These are phyloP conservation scores for Nymphalis polychloros DNA, from an alignment of 2,888 invertebrate species.

Conservation along the genomic window DNA sequence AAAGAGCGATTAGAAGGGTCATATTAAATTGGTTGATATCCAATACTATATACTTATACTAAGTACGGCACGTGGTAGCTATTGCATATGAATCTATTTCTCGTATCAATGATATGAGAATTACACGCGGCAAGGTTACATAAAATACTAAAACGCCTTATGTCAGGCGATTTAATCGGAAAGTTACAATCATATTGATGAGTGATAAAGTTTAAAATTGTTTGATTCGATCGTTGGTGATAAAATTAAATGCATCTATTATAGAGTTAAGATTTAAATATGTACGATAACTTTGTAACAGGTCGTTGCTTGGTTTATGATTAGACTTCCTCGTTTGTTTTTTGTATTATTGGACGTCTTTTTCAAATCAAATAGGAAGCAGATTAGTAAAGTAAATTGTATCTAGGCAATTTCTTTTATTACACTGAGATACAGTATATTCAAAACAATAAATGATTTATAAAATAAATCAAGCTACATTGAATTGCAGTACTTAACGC, in stretches of 20 bases:
- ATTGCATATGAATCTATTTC: constrained; percentile 19
- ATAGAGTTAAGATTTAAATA: constrained; percentile 64
- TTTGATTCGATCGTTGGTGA: constrained; percentile 34
- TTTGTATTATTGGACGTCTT: constrained; percentile 48
- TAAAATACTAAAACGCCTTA: constrained; percentile 5
- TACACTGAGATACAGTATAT: no score
- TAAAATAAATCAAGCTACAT: no score
- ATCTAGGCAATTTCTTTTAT: no score
- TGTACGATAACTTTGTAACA: constrained; percentile 62
- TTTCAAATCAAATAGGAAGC: background rate
- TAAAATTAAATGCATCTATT: constrained; percentile 57
- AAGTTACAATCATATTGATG: background rate
- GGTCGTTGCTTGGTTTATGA: constrained; percentile 52
- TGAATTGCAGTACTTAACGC: no score
- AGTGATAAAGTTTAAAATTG: background rate
- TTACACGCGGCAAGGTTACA: constrained; percentile 6
- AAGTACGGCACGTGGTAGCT: constrained; percentile 19
- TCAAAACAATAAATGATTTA: no score
- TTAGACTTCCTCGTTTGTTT: constrained; percentile 63
- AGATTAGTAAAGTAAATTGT: no score
- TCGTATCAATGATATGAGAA: constrained; percentile 22
- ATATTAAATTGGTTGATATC: background rate
- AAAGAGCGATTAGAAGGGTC: background rate
- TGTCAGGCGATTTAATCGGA: background rate
- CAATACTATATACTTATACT: constrained; percentile 3